These are phyloP conservation scores for Lucinisca nassula DNA, from an alignment of 2,888 invertebrate species.

Conservation along the genomic window DNA sequence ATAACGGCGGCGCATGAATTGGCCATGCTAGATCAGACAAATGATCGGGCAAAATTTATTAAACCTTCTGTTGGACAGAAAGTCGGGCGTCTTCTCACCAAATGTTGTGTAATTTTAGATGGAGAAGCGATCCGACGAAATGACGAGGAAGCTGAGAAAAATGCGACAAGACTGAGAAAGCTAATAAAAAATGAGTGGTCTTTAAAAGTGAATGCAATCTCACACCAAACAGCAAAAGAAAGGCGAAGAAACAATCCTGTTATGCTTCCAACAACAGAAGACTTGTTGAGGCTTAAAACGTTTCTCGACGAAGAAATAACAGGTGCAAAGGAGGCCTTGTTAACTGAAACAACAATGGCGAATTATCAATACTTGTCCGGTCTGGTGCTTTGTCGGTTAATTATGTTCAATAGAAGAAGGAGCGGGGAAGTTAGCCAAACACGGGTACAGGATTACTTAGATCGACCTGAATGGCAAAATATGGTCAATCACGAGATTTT, in stretches of 20 bases:
- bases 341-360: no score
- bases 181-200: neutral
- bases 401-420: no score
- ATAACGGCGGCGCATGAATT: neutral
- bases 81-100: neutral
- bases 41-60: neutral
- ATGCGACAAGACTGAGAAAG: neutral
- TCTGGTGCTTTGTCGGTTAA: no score
- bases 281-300: no score
- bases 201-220: neutral
- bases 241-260: neutral
- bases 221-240: neutral
- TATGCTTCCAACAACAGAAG: neutral
- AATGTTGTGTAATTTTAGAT: neutral
- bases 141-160: neutral
- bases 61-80: neutral
- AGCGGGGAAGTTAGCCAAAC: no score
- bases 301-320: no score
- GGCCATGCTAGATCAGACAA: neutral
- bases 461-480: no score
- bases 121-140: neutral
- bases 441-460: no score
- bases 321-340: no score
- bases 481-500: no score
- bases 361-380: no score